Evolutionary conservation across 2,113 vertebrate species (phyloP).

Genomic region (Smithornis capensis): DNA sequence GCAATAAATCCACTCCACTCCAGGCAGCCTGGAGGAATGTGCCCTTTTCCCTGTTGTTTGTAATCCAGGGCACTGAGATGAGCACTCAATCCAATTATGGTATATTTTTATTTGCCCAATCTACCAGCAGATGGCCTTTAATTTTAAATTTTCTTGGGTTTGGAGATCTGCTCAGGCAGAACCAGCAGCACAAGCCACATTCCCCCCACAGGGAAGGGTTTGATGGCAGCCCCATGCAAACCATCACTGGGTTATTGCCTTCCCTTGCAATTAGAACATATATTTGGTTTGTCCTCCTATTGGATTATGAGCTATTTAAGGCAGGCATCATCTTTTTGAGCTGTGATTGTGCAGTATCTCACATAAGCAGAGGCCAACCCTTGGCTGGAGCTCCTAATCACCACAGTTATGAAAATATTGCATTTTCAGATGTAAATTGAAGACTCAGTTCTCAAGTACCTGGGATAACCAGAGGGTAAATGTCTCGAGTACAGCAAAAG

Average conservation of each 20-base stretch:
- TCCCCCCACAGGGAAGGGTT: neutral
- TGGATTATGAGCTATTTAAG: constrained; percentile 17
- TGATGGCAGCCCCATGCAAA: neutral
- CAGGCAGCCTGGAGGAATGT: neutral
- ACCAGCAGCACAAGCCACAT: rapidly evolving
- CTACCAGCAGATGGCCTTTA: constrained; percentile 1
- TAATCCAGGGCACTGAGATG: neutral
- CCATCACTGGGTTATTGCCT: neutral
- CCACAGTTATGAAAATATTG: neutral
- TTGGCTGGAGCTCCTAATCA: constrained; percentile 9
- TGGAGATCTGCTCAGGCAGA: constrained; percentile 3
- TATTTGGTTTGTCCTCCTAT: neutral
- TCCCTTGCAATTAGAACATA: constrained; percentile 1
- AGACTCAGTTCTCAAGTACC: neutral
- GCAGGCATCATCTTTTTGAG: constrained; percentile 5
- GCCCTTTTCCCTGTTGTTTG: neutral
- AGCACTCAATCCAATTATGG: neutral
- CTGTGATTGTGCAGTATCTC: neutral
- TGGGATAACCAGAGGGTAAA: neutral
- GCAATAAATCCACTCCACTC: neutral
- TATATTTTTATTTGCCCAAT: constrained; percentile 32
- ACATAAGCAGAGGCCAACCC: neutral
- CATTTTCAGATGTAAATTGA: constrained; percentile 1
- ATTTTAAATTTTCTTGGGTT: neutral
- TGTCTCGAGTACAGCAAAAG: neutral